Base-by-base conservation (phyloP, 2,888 invertebrate genomes). In the Andrena hattorfiana region DNA sequence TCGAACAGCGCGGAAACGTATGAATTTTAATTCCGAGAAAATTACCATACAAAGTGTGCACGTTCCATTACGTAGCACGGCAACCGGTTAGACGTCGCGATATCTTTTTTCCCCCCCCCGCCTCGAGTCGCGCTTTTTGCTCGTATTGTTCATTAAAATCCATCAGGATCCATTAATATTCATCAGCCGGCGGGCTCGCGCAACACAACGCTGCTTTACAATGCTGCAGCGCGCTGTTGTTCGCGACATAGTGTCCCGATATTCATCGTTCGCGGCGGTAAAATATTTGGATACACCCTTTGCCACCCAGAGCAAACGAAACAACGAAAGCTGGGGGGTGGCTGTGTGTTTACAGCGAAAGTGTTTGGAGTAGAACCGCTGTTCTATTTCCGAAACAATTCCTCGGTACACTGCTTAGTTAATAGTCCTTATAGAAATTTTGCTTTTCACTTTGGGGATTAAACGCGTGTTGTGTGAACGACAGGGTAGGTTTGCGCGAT, bases 91-190 rank as follows among this genome's bases (percentile, higher is more conserved):
- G 56, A 56, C 10, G 62, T 28, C 35, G 60, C 28, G n/a, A 48
- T 64, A 56, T 73, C 68, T 64, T 75, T 84, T 80, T 68, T 59
- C 8, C 20, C 72, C 8, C 20, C 72, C 30, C 10, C 63, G 59
- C 67, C 51, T 70, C 28, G 49, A 66, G 26, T 69, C 60, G 23
- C 49, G 16, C 35, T 80, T 77, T 66, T 77, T 60, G 56, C 60
- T 62, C 60, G 67, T 74, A 77, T 77, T 86, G 80, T 87, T 85
- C 84, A 84, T 81, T 78, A 76, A 76, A 71, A 86, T 84, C 76
- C 72, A 81, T 81, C 81, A 72, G 76, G 64, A 72, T 60, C 51
- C 79, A 83, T 87, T 86, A 87, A 87, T 87, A 87, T 87, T 87
- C 88, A 86, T 87, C 82, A 69, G 7, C 48, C 62, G 70, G 26